Conservation (phyloP, 2,797 vertebrate genomes). For the Tarsius wallacei region DNA sequence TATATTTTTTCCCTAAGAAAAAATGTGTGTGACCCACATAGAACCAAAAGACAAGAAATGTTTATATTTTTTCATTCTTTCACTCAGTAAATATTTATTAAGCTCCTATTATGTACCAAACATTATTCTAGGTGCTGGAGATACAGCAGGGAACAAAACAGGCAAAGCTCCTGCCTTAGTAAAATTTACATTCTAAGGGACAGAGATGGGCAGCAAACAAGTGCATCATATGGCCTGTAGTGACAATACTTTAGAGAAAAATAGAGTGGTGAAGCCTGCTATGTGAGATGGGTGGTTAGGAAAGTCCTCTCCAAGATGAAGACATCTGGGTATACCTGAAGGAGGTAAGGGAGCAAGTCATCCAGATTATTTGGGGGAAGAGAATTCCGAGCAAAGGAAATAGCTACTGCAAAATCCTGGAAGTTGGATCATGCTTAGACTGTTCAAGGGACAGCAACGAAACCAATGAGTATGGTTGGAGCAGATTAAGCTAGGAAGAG, state of each 20-base stretch:
- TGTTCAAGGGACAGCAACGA: not conserved
- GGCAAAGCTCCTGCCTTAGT: not conserved
- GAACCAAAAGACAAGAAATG: not conserved
- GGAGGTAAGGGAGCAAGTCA: not conserved
- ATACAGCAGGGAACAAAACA: not conserved
- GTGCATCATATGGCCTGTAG: not conserved
- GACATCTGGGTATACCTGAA: not conserved
- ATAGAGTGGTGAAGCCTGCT: not conserved
- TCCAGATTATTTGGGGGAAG: not conserved
- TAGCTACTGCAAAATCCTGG: not conserved
- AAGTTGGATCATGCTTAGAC: not conserved
- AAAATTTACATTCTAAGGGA: not conserved
- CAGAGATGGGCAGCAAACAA: not conserved
- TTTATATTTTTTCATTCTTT: not conserved
- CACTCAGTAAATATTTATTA: not conserved
- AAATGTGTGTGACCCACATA: not conserved
- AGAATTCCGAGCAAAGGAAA: slow-evolving; percentile 22
- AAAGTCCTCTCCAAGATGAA: not conserved
- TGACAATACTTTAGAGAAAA: not conserved
- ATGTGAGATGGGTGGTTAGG: not conserved
- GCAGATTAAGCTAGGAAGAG: not conserved
- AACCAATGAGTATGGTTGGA: not conserved
- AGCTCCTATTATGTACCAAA: not conserved
- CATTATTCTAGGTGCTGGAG: not conserved
- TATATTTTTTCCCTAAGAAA: not conserved